Evolutionary conservation across 1,140 invertebrate species (phyloP), one percentile per base, ranked within the genome.

Genomic region (Copidosoma floridanum): DNA sequence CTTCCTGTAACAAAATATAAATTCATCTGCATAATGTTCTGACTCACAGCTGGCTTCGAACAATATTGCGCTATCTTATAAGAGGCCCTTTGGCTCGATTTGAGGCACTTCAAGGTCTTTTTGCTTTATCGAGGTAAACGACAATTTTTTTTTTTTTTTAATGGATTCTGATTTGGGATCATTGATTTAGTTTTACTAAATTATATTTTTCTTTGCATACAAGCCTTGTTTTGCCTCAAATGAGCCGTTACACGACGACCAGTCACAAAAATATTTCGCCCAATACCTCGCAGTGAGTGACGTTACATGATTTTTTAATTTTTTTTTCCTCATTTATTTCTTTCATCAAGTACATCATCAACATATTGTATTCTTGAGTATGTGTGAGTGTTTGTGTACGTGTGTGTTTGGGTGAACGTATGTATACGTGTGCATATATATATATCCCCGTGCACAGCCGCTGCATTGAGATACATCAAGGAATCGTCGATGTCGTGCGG

Each of bases 1-100:
- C 66, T 65, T 75, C 72, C 78, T 81, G 77, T 79, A 81, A 81
- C 78, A 81, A 81, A 81, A 81, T 81, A 79, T 79, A 81, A 81
- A 78, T 79, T n/a, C n/a, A 74, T 79, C 68, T 75, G 71, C 74
- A 75, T 78, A 67, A 68, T 68, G 66, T 69, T 71, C 65, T 76
- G 74, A 72, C 71, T 71, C 69, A 68, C 68, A 72, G 71, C 72
- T 71, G 74, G 65, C 72, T 78, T 70, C 66, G 71, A 75, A 74
- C 70, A 71, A 77, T 71, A 74, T 73, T 71, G 68, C 67, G 66
- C 65, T 74, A 73, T 66, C 60, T 71, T 71, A 65, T 69, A 67
- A 68, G 71, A 71, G 68, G 67, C 69, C 71, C 66, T 6, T 65
- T 60, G 60, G 62, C 65, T 69, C 60, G 38, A 38, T 56, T 56